Conservation (phyloP, 2,888 invertebrate species). For the Schrankia costaestrigalis region DNA sequence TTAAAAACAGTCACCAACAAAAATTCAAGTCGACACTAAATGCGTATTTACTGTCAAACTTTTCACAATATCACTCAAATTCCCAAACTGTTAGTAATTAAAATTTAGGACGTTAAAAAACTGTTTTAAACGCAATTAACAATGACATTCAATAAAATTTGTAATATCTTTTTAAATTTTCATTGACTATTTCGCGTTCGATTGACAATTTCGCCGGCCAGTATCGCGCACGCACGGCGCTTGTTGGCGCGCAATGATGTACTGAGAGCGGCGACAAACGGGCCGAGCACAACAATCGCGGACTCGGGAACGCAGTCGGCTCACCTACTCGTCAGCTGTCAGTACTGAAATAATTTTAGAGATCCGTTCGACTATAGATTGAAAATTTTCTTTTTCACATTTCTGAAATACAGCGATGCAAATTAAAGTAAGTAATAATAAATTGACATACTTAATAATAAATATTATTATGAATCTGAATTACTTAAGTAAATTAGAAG, state of each 20-base stretch:
- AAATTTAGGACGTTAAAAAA: conserved; percentile 29
- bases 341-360: conserved; percentile 32
- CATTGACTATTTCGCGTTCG: conserved; percentile 46
- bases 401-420: too few species aligned
- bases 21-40: conserved; percentile 25
- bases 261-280: conserved; percentile 40
- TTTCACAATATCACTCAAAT: conserved; percentile 37
- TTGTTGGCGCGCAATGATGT: conserved; percentile 57
- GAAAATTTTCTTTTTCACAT: too few species aligned
- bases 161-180: conserved; percentile 39
- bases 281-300: conserved; percentile 25
- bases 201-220: conserved; percentile 36
- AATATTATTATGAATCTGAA: too few species aligned
- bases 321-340: conserved; percentile 47
- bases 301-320: conserved; percentile 26
- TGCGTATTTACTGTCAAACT: conserved; percentile 31
- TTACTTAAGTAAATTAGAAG: too few species aligned
- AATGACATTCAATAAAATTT: conserved; percentile 45
- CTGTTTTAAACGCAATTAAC: conserved; percentile 36
- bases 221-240: conserved; percentile 50
- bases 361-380: conserved; percentile 17
- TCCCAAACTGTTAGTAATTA: conserved; percentile 11
- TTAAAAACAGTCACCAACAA: conserved; percentile 30
- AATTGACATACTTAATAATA: too few species aligned
- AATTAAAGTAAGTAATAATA: too few species aligned